Percentiles rank a stretch among this genome's conserved stretches.
phyloP scores from a whole-genome alignment of 2,888 invertebrate genomes.

The Tetrapedia diversipes region DNA sequence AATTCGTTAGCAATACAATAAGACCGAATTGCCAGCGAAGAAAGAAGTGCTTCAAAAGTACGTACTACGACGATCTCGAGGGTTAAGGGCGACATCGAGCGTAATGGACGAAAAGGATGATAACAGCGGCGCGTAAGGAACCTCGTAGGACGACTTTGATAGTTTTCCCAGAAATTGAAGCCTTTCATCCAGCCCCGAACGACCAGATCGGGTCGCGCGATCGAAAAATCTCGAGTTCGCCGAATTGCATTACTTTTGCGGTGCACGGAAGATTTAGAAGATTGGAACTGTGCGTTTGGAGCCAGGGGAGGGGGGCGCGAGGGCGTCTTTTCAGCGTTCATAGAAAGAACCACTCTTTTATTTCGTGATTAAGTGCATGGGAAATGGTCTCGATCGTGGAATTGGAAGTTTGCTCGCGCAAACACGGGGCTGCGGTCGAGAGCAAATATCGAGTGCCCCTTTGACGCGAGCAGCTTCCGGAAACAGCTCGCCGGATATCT shows the following conservation, averaged over 20 bases:
- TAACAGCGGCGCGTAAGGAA: constrained; percentile 9
- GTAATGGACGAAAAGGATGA: neutral
- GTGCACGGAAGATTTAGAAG: constrained; percentile 11
- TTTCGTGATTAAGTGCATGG: neutral
- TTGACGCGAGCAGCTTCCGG: neutral
- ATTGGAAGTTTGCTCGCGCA: neutral
- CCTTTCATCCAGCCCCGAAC: constrained; percentile 15
- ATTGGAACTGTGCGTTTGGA: neutral
- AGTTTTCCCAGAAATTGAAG: constrained; percentile 22
- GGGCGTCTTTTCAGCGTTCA: neutral
- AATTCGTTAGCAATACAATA: too few species aligned
- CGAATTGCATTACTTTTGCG: constrained; percentile 25
- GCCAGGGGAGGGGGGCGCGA: too few species aligned
- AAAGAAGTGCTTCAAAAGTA: too few species aligned
- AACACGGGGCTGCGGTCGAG: neutral
- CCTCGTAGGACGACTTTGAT: constrained; percentile 19
- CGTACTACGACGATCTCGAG: too few species aligned
- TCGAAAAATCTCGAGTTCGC: constrained; percentile 11
- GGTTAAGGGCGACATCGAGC: constrained; percentile 7
- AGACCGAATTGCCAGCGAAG: too few species aligned
- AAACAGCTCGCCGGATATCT: neutral
- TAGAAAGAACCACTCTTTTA: neutral
- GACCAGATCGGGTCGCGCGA: constrained; percentile 8
- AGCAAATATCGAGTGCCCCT: neutral
- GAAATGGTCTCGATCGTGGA: neutral